phyloP scores from a whole-genome alignment of 2,113 vertebrate species.

The Cettia cetti region DNA sequence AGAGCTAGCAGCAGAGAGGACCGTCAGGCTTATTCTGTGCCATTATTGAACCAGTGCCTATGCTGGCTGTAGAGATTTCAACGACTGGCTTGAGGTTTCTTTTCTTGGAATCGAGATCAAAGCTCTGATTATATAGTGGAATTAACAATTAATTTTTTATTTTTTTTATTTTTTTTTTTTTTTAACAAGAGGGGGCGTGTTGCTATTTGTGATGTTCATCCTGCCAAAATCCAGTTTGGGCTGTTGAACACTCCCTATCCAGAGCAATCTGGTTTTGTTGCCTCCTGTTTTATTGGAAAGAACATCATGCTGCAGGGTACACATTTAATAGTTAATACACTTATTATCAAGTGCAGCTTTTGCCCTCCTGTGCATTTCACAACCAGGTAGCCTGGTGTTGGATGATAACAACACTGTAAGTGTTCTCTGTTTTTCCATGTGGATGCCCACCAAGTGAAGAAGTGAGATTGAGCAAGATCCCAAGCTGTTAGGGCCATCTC shows the following conservation, averaged over 20 bases:
- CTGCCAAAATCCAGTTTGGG: constrained; percentile 16
- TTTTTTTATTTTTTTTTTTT: neutral
- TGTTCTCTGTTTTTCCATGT: neutral
- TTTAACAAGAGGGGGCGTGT: neutral
- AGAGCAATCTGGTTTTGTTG: neutral
- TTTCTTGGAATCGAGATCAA: neutral
- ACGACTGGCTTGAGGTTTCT: neutral
- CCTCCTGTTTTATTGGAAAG: neutral
- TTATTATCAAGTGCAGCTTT: neutral
- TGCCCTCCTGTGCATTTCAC: neutral
- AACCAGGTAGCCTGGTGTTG: neutral
- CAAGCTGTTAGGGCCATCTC: neutral
- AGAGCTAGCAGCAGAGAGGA: neutral
- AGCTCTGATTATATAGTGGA: neutral
- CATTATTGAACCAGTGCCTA: neutral
- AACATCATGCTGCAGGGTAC: neutral
- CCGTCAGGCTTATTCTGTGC: neutral
- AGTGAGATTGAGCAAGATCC: neutral
- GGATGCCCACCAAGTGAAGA: neutral
- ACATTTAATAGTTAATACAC: neutral
- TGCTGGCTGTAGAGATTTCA: neutral
- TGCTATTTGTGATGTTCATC: neutral
- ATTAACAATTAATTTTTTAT: neutral
- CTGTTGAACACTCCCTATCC: neutral
- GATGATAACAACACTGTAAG: neutral